Conservation (phyloP, 2,113 vertebrate genomes). For the Scolopax mira region DNA sequence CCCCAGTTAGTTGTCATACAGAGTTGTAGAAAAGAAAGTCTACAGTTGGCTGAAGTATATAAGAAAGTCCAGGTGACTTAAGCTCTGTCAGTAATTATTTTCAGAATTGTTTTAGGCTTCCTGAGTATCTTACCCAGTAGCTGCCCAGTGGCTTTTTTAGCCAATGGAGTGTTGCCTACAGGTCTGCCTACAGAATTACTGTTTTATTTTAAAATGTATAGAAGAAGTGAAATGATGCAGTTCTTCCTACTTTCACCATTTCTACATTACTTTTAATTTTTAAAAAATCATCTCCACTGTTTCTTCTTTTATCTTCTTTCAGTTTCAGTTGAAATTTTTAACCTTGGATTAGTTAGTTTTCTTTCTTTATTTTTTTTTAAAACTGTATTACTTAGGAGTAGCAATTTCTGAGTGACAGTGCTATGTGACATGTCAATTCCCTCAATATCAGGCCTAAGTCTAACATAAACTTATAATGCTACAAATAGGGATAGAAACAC, state of each 20-base stretch:
- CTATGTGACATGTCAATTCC: background rate
- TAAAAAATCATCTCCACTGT: background rate
- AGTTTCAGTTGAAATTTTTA: background rate
- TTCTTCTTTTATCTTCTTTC: background rate
- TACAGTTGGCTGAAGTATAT: background rate
- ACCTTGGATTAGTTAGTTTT: background rate
- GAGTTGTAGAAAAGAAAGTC: background rate
- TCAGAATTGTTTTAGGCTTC: background rate
- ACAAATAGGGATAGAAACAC: background rate
- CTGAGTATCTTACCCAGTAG: background rate
- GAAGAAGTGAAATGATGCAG: background rate
- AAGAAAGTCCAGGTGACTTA: background rate
- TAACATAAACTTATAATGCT: background rate
- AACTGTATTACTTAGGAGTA: background rate
- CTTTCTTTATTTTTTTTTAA: background rate
- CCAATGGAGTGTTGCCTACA: background rate
- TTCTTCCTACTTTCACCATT: background rate
- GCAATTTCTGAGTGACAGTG: background rate
- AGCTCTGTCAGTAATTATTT: background rate
- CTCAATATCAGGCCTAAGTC: background rate
- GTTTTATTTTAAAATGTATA: background rate
- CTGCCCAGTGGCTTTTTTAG: background rate
- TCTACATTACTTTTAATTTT: background rate
- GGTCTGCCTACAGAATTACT: background rate
- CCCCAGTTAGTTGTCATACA: background rate